A percentile compares a stretch with the other conserved stretches of the same genome.
These are phyloP conservation scores for Crenuchus spilurus DNA, from an alignment of 2,797 vertebrate species.

Conservation along the genomic window DNA sequence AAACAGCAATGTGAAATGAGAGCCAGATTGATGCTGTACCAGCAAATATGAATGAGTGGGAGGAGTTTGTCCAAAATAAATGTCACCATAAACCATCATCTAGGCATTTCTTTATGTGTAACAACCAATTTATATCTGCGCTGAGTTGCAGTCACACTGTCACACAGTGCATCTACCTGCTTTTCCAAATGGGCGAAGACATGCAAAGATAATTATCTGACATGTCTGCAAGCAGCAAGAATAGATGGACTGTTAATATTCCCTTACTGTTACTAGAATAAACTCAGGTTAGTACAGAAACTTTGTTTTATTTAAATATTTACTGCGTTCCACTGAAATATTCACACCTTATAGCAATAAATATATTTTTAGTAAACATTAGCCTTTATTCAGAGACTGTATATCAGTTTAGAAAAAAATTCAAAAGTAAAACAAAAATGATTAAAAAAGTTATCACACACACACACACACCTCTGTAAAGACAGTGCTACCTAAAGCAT, in stretches of 20 bases:
- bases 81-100: too few species aligned
- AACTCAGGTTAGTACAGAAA: background rate
- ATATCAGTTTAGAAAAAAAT: background rate
- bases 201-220: background rate
- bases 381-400: background rate
- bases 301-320: background rate
- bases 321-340: background rate
- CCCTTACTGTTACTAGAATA: background rate
- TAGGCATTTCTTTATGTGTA: background rate
- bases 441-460: background rate
- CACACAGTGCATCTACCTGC: background rate
- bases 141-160: background rate
- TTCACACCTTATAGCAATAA: background rate
- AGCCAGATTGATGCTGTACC: too few species aligned
- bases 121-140: background rate
- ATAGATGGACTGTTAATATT: background rate
- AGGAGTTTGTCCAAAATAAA: too few species aligned
- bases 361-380: background rate
- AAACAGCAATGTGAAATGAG: too few species aligned
- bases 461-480: too few species aligned
- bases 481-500: background rate
- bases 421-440: too few species aligned
- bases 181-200: background rate
- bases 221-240: background rate
- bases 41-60: too few species aligned